Evolutionary conservation across 64 coral and sea anemone genomes (phyloP).

Genomic region (Pocillopora damicornis): DNA sequence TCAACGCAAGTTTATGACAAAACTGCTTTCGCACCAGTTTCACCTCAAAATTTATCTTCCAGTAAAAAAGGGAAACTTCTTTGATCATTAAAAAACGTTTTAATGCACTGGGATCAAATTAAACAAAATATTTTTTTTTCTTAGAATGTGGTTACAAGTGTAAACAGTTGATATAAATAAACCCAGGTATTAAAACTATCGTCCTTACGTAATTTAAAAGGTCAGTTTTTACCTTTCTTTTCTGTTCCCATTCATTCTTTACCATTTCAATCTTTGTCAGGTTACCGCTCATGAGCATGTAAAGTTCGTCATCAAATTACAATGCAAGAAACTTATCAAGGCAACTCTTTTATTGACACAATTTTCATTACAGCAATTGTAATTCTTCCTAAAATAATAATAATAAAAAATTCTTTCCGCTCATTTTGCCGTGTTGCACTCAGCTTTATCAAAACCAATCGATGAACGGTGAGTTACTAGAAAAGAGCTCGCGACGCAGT

Average conservation of each 20-base stretch:
- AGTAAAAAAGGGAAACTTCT: no score
- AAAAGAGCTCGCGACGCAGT: not conserved
- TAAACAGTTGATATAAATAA: no score
- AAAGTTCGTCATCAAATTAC: not conserved
- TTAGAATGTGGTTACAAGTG: no score
- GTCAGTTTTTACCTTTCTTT: not conserved
- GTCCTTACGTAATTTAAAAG: not conserved
- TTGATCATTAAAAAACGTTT: no score
- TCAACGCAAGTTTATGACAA: no score
- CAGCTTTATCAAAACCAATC: not conserved
- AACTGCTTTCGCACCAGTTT: no score
- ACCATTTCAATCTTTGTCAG: not conserved
- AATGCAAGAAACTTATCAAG: not conserved
- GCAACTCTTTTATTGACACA: slow-evolving; percentile 17
- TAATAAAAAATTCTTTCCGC: not conserved
- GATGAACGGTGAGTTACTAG: not conserved
- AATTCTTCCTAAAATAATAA: not conserved
- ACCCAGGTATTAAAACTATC: not conserved
- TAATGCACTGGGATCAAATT: no score
- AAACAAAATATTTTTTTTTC: no score
- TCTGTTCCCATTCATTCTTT: not conserved
- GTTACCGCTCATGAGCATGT: not conserved
- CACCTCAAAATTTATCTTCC: no score
- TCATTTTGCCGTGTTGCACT: not conserved
- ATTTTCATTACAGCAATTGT: slow-evolving; percentile 33